phyloP scores from a whole-genome alignment of 1,140 invertebrate species.

The Cepaea nemoralis region DNA sequence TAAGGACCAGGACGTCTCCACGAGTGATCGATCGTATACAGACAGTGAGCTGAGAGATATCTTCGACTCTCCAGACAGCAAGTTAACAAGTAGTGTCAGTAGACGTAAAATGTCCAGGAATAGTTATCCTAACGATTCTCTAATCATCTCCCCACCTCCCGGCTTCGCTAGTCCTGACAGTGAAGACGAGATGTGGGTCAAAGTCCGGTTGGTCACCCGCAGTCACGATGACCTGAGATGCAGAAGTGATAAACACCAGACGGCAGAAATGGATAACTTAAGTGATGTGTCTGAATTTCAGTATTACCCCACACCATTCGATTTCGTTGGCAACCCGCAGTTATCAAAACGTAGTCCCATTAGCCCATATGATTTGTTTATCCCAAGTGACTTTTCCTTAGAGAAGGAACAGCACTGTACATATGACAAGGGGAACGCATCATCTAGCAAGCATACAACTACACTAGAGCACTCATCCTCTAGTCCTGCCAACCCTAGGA shows the following conservation, averaged over 20 bases:
- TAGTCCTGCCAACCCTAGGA: too few relatives aligned
- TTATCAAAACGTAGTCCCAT: not conserved
- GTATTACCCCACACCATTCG: not conserved
- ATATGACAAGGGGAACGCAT: not conserved
- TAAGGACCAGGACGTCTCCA: not conserved
- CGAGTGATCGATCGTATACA: not conserved
- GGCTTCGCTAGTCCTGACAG: not conserved
- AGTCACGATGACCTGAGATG: not conserved
- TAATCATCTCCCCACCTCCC: constrained; percentile 3
- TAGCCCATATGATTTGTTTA: too few relatives aligned
- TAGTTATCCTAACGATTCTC: constrained; percentile 9
- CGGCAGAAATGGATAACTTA: not conserved
- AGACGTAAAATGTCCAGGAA: not conserved
- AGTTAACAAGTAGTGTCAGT: not conserved
- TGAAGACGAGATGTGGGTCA: not conserved
- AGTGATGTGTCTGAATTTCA: not conserved
- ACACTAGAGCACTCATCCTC: too few relatives aligned
- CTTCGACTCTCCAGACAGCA: not conserved
- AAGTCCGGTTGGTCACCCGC: not conserved
- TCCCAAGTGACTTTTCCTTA: not conserved
- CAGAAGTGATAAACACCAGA: not conserved
- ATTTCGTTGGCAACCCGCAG: not conserved
- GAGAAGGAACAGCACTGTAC: not conserved
- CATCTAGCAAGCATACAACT: too few relatives aligned
- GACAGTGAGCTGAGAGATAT: not conserved